A percentile compares a stretch with the other conserved stretches of the same genome.
These are phyloP conservation scores for Paratilapia polleni DNA, from an alignment of 2,113 vertebrate species.

Conservation along the genomic window DNA sequence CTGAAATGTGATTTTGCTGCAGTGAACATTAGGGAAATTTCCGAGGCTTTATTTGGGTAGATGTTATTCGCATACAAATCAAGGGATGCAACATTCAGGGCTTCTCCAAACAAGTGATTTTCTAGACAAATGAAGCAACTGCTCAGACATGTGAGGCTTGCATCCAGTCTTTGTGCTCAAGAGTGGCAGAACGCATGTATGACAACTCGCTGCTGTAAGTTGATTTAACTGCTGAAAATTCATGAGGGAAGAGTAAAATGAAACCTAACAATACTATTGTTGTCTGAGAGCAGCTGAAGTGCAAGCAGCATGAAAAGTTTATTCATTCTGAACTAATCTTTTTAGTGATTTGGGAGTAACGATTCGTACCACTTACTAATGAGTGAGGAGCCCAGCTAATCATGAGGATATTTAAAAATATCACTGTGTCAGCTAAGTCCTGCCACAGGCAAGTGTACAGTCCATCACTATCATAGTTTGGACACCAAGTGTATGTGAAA, in stretches of 20 bases:
- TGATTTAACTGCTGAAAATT: slow-evolving; percentile 39
- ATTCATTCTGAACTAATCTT: slow-evolving; percentile 54
- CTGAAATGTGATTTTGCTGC: slow-evolving; percentile 59
- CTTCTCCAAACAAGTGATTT: slow-evolving; percentile 63
- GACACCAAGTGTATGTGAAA: background rate
- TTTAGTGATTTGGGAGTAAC: slow-evolving; percentile 53
- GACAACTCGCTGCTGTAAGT: slow-evolving; percentile 22
- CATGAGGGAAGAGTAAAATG: slow-evolving; percentile 18
- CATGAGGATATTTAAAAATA: slow-evolving; percentile 35
- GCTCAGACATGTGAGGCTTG: slow-evolving; percentile 36
- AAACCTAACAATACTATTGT: slow-evolving; percentile 11
- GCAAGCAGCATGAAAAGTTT: slow-evolving; percentile 24
- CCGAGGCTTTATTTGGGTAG: slow-evolving; percentile 55
- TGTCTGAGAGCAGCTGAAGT: slow-evolving; percentile 4
- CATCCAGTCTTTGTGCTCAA: slow-evolving; percentile 7
- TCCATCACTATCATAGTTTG: slow-evolving; percentile 10
- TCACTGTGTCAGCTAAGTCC: slow-evolving; percentile 14
- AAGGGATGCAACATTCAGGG: slow-evolving; percentile 58
- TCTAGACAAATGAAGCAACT: slow-evolving; percentile 68
- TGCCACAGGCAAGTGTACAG: slow-evolving; percentile 12
- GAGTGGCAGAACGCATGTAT: slow-evolving; percentile 31
- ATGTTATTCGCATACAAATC: slow-evolving; percentile 69
- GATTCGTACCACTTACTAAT: slow-evolving; percentile 47
- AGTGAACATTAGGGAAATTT: slow-evolving; percentile 71
- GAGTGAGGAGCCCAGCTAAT: slow-evolving; percentile 39